These are phyloP conservation scores for Ceratothoa steindachneri DNA, from an alignment of 2,888 invertebrate genomes.

Conservation along the genomic window DNA sequence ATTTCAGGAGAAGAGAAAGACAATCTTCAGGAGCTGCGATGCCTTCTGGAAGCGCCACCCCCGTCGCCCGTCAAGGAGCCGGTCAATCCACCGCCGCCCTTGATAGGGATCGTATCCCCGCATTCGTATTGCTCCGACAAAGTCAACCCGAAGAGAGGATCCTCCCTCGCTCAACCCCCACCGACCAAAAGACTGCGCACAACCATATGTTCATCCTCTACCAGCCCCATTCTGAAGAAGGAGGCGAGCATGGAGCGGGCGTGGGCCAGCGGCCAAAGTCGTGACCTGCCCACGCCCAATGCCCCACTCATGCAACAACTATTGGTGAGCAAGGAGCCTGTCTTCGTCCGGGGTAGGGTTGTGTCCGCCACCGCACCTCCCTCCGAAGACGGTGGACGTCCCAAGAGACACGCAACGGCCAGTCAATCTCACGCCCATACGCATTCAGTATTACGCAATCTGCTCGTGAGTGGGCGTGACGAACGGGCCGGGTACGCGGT, in stretches of 20 bases:
- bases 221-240: background rate
- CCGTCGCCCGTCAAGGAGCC: slow-evolving; percentile 3
- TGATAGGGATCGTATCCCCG: background rate
- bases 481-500: slow-evolving; percentile 5
- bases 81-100: background rate
- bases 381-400: slow-evolving; percentile 21
- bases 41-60: background rate
- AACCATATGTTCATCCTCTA: background rate
- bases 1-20: slow-evolving; percentile 5
- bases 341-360: slow-evolving; percentile 21
- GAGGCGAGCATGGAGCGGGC: background rate
- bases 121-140: background rate
- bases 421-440: slow-evolving; percentile 11
- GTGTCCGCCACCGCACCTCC: background rate
- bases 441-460: slow-evolving; percentile 77
- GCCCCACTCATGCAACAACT: slow-evolving; percentile 43
- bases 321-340: slow-evolving; percentile 42
- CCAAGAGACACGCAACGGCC: background rate
- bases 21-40: background rate
- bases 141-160: background rate
- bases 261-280: background rate
- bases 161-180: background rate
- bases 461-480: slow-evolving; percentile 91
- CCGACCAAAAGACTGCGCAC: background rate
- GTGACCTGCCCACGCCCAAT: slow-evolving; percentile 30